Evolutionary conservation across 2,888 invertebrate genomes (phyloP).

Genomic region (Lasioglossum vierecki): DNA sequence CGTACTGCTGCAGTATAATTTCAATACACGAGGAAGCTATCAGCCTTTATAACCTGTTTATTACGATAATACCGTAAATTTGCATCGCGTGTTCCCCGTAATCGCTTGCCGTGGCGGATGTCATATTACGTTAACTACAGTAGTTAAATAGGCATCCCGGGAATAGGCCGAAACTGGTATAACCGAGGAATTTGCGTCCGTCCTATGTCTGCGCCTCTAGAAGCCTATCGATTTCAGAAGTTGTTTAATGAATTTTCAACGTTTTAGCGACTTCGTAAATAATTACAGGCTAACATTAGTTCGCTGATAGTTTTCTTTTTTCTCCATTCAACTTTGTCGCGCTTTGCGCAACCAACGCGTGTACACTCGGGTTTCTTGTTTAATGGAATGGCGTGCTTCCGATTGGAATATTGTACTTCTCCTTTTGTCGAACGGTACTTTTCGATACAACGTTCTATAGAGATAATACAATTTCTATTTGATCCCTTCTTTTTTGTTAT

Average conservation of each 20-base stretch:
- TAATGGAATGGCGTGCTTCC: background rate
- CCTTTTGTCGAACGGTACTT: background rate
- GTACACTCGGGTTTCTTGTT: background rate
- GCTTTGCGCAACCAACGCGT: background rate
- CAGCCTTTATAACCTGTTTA: constrained; percentile 79
- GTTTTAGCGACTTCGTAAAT: constrained; percentile 41
- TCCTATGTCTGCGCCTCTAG: constrained; percentile 6
- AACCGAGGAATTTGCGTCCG: constrained; percentile 61
- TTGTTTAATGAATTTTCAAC: constrained; percentile 58
- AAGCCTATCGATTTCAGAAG: constrained; percentile 57
- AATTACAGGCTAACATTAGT: background rate
- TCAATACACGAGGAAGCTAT: constrained; percentile 76
- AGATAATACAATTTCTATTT: background rate
- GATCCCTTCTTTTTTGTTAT: background rate
- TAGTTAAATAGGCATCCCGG: constrained; percentile 71
- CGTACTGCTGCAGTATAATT: constrained; percentile 68
- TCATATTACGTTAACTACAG: constrained; percentile 76
- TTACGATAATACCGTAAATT: constrained; percentile 79
- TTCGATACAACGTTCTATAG: background rate
- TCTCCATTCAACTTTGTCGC: background rate
- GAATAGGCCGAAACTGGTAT: constrained; percentile 64
- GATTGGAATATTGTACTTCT: background rate
- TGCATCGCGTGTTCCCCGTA: constrained; percentile 76
- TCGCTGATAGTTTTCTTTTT: background rate
- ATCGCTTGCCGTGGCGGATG: constrained; percentile 73